phyloP scores from a whole-genome alignment of 2,797 vertebrate species.

The Pangasius larnaudii region DNA sequence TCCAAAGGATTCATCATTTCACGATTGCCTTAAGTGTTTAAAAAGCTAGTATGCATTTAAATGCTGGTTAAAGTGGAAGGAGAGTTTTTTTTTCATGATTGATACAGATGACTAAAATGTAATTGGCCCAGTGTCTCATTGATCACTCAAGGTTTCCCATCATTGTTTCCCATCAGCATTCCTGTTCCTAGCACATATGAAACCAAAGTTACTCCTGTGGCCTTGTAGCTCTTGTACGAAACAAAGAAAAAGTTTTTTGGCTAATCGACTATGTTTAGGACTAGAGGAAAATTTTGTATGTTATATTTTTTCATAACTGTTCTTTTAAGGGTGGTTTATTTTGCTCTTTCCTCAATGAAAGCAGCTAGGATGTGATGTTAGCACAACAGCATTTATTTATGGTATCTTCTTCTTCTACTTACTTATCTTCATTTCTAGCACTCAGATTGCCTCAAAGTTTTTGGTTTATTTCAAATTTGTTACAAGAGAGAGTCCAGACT shows the following conservation, averaged over 20 bases:
- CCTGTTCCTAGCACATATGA: no score
- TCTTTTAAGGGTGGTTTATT: slow-evolving; percentile 52
- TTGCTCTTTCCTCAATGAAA: slow-evolving; percentile 21
- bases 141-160: not conserved
- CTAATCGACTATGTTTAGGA: not conserved
- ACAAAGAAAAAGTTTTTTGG: not conserved
- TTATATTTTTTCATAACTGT: not conserved
- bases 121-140: not conserved
- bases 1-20: not conserved
- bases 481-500: slow-evolving; percentile 54
- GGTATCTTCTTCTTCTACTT: slow-evolving; percentile 68
- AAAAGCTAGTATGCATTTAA: not conserved
- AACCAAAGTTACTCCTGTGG: not conserved
- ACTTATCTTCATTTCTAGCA: slow-evolving; percentile 67
- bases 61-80: not conserved
- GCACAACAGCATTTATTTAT: slow-evolving; percentile 67
- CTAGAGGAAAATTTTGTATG: not conserved
- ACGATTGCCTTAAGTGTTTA: not conserved
- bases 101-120: not conserved
- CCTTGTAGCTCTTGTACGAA: not conserved
- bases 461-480: slow-evolving; percentile 66
- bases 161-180: not conserved
- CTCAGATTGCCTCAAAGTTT: slow-evolving; percentile 51
- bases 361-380: not conserved
- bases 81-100: not conserved